Percentiles rank a stretch among this genome's conserved stretches.
phyloP scores from a whole-genome alignment of 2,888 invertebrate species.

The Temnothorax ravouxi region DNA sequence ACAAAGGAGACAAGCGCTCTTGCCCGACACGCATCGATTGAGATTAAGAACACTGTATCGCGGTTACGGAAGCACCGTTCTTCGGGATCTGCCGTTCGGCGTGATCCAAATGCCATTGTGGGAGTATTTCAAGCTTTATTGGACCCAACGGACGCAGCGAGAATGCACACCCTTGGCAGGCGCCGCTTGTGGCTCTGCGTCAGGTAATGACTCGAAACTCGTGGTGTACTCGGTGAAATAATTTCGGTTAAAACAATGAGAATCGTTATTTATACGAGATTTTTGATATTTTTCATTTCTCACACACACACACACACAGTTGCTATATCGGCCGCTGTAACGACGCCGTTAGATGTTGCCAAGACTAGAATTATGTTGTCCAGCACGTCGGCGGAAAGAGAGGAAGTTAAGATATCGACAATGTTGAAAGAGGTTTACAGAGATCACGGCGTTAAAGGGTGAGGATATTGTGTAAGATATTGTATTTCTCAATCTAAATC shows the following conservation, averaged over 20 bases:
- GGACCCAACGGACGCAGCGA: conserved; percentile 82
- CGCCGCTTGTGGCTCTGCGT: conserved; percentile 94
- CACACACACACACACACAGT: conserved; percentile 85
- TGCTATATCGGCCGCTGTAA: conserved; percentile 94
- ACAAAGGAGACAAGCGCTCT: conserved; percentile 94
- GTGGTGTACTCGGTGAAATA: not conserved
- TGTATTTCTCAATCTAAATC: not conserved
- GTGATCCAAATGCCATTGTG: conserved; percentile 98
- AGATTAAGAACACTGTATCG: conserved; percentile 88
- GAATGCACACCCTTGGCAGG: conserved; percentile 90
- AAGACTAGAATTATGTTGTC: conserved; percentile 99
- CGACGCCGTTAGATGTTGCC: conserved; percentile 98
- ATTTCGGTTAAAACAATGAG: not conserved
- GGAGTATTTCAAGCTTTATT: conserved; percentile 94
- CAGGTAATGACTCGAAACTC: conserved; percentile 88
- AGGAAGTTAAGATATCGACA: conserved; percentile 86
- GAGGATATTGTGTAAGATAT: not conserved
- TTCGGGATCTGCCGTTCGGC: conserved; percentile 97
- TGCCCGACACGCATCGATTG: conserved; percentile 84
- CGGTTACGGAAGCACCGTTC: conserved; percentile 92
- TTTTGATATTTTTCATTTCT: conserved; percentile 63
- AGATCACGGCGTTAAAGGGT: conserved; percentile 92
- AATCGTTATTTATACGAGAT: conserved; percentile 7
- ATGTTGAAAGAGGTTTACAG: conserved; percentile 89
- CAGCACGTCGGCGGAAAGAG: conserved; percentile 86